Percentiles rank a stretch among this genome's conserved stretches.
Evolutionary conservation across 2,888 invertebrate genomes (phyloP).

Genomic region (Pristionchus mayeri): DNA sequence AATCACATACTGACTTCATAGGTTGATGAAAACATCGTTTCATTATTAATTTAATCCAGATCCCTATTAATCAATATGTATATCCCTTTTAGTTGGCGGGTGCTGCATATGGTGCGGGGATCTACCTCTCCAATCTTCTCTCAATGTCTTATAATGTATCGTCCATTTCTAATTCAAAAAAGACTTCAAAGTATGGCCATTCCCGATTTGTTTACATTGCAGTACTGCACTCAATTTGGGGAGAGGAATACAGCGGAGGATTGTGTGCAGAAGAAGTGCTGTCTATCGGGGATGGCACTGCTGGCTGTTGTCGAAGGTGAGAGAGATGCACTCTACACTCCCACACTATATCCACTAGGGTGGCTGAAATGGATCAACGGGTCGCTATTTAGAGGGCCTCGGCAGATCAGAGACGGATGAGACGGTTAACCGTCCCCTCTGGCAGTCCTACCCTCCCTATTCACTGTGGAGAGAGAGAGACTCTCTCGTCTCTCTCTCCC

Average conservation of each 20-base stretch:
- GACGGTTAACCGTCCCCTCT: background rate
- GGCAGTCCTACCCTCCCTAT: no score
- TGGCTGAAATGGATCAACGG: no score
- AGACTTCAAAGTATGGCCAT: background rate
- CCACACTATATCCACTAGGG: no score
- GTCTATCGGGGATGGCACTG: background rate
- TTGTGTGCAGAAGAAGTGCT: background rate
- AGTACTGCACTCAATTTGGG: background rate
- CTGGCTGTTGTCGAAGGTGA: background rate
- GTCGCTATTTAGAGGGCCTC: no score
- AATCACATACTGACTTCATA: no score
- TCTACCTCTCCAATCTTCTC: background rate
- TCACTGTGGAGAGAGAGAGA: no score
- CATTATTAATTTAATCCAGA: no score
- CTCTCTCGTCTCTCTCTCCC: no score
- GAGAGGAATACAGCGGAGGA: background rate
- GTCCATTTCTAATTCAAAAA: background rate
- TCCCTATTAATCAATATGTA: no score
- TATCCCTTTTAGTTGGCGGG: background rate
- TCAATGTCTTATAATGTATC: background rate
- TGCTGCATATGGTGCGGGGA: slow-evolving; percentile 6
- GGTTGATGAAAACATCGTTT: no score
- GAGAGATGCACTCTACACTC: no score
- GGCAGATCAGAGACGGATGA: no score
- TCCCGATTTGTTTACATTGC: background rate